Percentiles rank a stretch among this genome's conserved stretches.
Evolutionary conservation across 2,888 invertebrate genomes (phyloP).

Genomic region (Capitulum mitella): DNA sequence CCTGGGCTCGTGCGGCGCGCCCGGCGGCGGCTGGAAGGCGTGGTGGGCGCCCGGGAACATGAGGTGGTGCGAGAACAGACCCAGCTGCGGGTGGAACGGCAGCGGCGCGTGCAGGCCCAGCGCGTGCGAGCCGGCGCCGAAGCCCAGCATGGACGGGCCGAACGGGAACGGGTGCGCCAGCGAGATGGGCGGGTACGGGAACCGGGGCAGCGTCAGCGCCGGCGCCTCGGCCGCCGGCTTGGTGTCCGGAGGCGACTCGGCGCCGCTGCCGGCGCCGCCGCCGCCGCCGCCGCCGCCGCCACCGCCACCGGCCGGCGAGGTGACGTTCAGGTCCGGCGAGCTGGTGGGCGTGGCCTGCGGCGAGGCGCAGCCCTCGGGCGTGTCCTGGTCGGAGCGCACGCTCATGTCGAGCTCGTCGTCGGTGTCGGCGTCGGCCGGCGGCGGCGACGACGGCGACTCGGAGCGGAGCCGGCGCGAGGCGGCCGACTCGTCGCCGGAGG

Average conservation of each 20-base stretch:
- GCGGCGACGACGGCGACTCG: background rate
- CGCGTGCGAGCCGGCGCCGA: conserved; percentile 30
- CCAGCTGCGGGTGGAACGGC: conserved; percentile 34
- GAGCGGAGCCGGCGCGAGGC: background rate
- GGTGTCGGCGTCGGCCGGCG: background rate
- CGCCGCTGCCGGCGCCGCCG: conserved; percentile 1
- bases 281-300: conserved; percentile 6
- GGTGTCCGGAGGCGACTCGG: conserved; percentile 1
- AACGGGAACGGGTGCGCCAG: conserved; percentile 30
- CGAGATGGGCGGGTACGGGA: conserved; percentile 35
- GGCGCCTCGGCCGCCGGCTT: conserved; percentile 25
- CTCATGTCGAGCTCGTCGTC: conserved; percentile 11
- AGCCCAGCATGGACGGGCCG: conserved; percentile 31
- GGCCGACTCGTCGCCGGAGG: conserved; percentile 14
- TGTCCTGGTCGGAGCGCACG: conserved; percentile 16
- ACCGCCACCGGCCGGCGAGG: conserved; percentile 17
- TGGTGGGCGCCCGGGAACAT: background rate
- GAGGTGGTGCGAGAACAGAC: conserved; percentile 35
- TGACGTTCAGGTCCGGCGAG: background rate
- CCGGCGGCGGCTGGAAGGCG: background rate
- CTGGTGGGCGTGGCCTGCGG: conserved; percentile 3
- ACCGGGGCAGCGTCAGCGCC: conserved; percentile 33
- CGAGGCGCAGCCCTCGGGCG: conserved; percentile 19
- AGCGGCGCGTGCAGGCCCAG: conserved; percentile 34
- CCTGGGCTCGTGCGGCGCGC: background rate